Conservation (phyloP, 2,113 vertebrate genomes). For the Mormoops blainvillei region DNA sequence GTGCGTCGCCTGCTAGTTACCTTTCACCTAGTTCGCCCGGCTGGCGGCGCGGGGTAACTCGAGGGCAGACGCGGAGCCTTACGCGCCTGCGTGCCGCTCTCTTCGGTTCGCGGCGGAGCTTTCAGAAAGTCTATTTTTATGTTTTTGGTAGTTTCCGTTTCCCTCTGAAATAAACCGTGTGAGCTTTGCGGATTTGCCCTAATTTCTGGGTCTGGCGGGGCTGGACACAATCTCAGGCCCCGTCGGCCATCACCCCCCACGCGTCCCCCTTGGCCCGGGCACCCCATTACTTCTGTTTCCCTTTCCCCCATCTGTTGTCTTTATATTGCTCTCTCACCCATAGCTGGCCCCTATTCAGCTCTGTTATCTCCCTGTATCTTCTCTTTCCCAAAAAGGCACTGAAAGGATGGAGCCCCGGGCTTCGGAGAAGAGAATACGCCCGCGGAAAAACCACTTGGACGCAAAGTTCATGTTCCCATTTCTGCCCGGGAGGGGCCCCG, state of each 20-base stretch:
- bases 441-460: neutral
- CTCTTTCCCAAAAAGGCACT: neutral
- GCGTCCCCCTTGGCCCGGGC: neutral
- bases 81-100: slow-evolving; percentile 61
- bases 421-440: neutral
- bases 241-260: neutral
- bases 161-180: neutral
- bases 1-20: slow-evolving; percentile 68
- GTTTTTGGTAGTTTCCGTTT: slow-evolving; percentile 25
- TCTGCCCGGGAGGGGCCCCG: neutral
- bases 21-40: slow-evolving; percentile 77
- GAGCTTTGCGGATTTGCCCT: neutral
- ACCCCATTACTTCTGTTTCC: fast-evolving
- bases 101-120: fast-evolving
- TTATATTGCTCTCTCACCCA: neutral
- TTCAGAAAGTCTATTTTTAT: neutral
- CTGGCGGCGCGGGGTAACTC: slow-evolving; percentile 69
- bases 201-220: neutral
- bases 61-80: slow-evolving; percentile 47
- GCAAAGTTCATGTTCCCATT: neutral
- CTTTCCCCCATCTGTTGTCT: neutral
- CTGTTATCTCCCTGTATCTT: neutral
- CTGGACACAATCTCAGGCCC: neutral
- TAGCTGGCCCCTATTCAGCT: neutral
- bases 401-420: neutral